Base-by-base conservation (phyloP, 2,888 invertebrate species). In the Dexiosoma caninum region DNA sequence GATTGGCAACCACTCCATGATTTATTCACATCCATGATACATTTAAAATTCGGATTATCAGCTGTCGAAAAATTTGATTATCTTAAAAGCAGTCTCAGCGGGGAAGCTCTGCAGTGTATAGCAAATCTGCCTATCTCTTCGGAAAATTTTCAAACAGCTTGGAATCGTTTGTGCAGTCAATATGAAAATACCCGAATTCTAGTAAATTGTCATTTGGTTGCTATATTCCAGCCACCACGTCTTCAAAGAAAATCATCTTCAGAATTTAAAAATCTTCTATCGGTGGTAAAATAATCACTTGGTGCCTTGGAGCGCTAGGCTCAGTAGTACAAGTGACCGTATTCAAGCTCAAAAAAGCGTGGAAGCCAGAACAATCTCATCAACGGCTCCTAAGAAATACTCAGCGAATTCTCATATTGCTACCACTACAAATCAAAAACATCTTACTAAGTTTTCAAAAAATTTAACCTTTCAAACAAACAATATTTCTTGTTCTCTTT, bases 1-100 rank as follows among this genome's bases (percentile, higher is more conserved):
- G 57, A 70, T 57, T 70, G 57, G 46, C 57, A 37, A 9, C 69
- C 57, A 12, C 57, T 70, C 23, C 69, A 57, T 12, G 69, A 70
- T 23, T 57, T 70, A 12, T 70, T 57, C 23, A 35, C 69, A 7
- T 70, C 46, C 16, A 57, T 70, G 32, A 69, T 46, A 0, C 46
- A 69, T 44, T 42, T 14, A 0, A 57, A 32, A 3, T 8, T 35
- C 27, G 67, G 32, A 5, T 55, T 55, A 16, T 44, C 67, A 1
- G 35, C 51, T 8, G 49, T 66, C n/a, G 64, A 49, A 51, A 37
- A 49, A 19, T 67, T 53, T 67, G 53, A 67, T 67, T 53, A 53
- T n/a, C n/a, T 42, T 2, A 46, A 8, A 37, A 66, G 51, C 32
- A 67, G 67, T 53, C 40, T 67, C 8, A 57, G 23, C 12, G 57